Base-by-base conservation (phyloP, 1,140 invertebrate genomes). In the Tetragonula clypearis region DNA sequence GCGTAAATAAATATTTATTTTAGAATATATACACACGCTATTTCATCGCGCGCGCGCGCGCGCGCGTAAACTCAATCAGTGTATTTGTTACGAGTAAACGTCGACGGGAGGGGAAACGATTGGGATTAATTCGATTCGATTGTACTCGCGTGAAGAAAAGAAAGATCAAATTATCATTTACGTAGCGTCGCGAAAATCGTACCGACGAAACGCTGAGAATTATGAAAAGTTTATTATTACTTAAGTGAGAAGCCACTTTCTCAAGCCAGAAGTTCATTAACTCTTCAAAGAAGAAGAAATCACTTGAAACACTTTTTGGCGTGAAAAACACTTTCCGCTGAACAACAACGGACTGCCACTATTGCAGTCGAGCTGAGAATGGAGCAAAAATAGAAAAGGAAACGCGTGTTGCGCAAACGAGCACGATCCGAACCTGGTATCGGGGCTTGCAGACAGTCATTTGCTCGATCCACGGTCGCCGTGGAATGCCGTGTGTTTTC, bases 401-500 rank as follows among this genome's bases (percentile, higher is more conserved):
- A n/a, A 26, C 19, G 35, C 23, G 14, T n/a, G 68, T n/a, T 55
- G 23, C 14, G 23, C 19, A 60, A 76, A 76, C 12, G 74, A 60
- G 56, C 56, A 23, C 41, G 41, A 73, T 26, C 26, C 56, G 41
- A 30, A n/a, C 23, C 53, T 23, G 53, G 26, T 35, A 62, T 81
- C 79, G n/a, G 14, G 1, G 53, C 30, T 9, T 69, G 19, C 53
- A 56, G 53, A 55, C 30, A 49, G 55, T 62, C 68, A 30, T 81
- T 81, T 81, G 21, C 68, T 81, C 68, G 17, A n/a, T 49, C 68
- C 58, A 26, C 30, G 55, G 12, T 12, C 72, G 9, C n/a, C n/a
- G 15, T 30, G 66, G 79, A 72, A 80, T 80, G 79, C 35, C 30
- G 68, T 60, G 66, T 72, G 55, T 80, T 80, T 72, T 80, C 66